phyloP scores from a whole-genome alignment of 2,113 vertebrate genomes.

The Nymphicus hollandicus region DNA sequence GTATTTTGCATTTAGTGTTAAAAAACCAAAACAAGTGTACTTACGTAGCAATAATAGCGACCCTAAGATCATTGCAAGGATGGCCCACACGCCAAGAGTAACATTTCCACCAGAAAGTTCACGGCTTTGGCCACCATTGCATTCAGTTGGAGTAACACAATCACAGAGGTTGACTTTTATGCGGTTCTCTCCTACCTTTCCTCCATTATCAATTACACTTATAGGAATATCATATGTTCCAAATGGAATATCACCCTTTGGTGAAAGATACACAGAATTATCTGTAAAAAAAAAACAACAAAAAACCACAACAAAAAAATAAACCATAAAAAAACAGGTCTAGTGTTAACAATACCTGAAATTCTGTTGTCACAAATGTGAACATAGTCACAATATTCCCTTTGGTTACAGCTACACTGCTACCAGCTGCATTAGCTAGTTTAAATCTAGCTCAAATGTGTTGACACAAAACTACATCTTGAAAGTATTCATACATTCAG shows the following conservation, averaged over 20 bases:
- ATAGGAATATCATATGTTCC: slow-evolving; percentile 75
- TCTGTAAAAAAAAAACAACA: slow-evolving; percentile 53
- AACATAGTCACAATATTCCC: neutral
- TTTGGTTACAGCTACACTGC: neutral
- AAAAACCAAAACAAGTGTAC: slow-evolving; percentile 30
- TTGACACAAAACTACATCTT: neutral
- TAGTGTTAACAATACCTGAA: neutral
- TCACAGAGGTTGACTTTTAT: slow-evolving; percentile 73
- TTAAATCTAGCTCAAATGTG: neutral
- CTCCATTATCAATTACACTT: slow-evolving; percentile 76
- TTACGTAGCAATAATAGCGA: slow-evolving; percentile 83
- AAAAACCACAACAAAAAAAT: neutral
- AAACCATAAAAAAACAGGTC: neutral
- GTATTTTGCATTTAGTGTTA: neutral
- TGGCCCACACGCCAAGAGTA: slow-evolving; percentile 78
- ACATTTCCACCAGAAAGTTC: neutral
- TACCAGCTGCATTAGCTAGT: neutral
- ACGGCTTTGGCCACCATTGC: fast-evolving
- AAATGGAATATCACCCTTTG: slow-evolving; percentile 34
- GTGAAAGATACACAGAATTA: slow-evolving; percentile 69
- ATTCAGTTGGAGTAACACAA: slow-evolving; percentile 55
- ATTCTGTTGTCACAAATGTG: neutral
- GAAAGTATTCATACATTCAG: neutral
- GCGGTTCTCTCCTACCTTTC: slow-evolving; percentile 28
- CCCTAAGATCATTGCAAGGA: slow-evolving; percentile 86